Evolutionary conservation across 2,888 invertebrate genomes (phyloP).

Genomic region (Carpatolechia fugitivella): DNA sequence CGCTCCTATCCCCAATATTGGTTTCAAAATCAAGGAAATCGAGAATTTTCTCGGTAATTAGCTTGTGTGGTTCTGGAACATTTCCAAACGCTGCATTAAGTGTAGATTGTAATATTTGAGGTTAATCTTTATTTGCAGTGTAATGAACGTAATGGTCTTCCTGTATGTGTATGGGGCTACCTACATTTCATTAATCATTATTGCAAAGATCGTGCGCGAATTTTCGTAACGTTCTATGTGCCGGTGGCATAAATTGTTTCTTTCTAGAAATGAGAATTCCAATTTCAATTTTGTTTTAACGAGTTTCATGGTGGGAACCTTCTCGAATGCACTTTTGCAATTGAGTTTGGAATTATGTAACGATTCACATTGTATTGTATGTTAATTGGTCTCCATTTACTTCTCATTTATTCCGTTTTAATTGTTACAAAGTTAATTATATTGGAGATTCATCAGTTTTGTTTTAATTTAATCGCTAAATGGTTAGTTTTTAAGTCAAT

Average conservation of each 20-base stretch:
- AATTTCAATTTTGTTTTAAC: background rate
- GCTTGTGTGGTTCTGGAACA: background rate
- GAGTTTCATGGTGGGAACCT: background rate
- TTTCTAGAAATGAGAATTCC: background rate
- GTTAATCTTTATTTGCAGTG: slow-evolving; percentile 18
- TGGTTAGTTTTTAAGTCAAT: too few relatives aligned
- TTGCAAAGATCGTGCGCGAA: background rate
- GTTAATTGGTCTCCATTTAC: background rate
- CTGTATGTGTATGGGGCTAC: slow-evolving; percentile 9
- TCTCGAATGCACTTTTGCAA: background rate
- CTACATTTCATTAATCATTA: slow-evolving; percentile 11
- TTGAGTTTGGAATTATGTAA: background rate
- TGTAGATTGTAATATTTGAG: slow-evolving; percentile 19
- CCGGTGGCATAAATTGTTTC: background rate
- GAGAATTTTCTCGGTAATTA: background rate
- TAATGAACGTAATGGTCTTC: slow-evolving; percentile 18
- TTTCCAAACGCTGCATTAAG: slow-evolving; percentile 19
- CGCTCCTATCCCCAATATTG: too few relatives aligned
- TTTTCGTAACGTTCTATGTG: slow-evolving; percentile 16
- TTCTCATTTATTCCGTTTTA: background rate
- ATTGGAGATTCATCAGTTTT: too few relatives aligned
- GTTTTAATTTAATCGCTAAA: too few relatives aligned
- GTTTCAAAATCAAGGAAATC: background rate
- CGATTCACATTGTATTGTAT: background rate
- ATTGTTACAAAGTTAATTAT: too few relatives aligned